Evolutionary conservation across 2,113 vertebrate genomes (phyloP), one percentile per base, ranked within the genome.

Genomic region (Dromiciops gliroides): DNA sequence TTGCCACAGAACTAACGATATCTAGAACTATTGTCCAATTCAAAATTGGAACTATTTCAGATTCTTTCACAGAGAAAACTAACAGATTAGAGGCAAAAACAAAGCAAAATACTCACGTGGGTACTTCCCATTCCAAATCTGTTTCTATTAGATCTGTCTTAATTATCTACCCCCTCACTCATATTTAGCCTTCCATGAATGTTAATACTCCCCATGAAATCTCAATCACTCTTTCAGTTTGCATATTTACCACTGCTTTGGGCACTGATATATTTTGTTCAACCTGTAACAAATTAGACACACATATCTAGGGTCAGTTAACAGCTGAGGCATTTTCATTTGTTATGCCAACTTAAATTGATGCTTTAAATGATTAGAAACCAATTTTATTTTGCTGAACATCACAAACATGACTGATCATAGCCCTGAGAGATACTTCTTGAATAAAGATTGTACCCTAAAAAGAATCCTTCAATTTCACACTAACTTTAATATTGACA

Each of bases 71-170:
- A 91, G 95, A 97, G 93, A 48, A 90, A 89, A 93, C 51, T 56
- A 56, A 60, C 28, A 50, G 5, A 60, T 53, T 26, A 96, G 91
- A 92, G 48, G 95, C 90, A 95, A 56, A 60, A 83, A 67, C 49
- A 89, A 53, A 95, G 53, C 44, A 95, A 91, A 90, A 92, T 47
- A 93, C 31, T 19, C 47, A 96, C 50, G 50, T 93, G 53, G 53
- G 28, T 37, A 93, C 83, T 92, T 75, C 95, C 92, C 97, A 97
- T 95, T 94, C 53, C 67, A 92, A 97, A 89, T 22, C 0, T 95
- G 92, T 93, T 95, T 52, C 25, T 97, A 6, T 95, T 75, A 96
- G 28, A 75, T 96, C 48, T 23, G 49, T 6, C 93, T 96, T 97
- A 93, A 95, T 97, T 51, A 95, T 90, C 93, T 96, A 92, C n/a